Conservation (phyloP, 1,140 invertebrate species). For the Pseudoatta argentina region DNA sequence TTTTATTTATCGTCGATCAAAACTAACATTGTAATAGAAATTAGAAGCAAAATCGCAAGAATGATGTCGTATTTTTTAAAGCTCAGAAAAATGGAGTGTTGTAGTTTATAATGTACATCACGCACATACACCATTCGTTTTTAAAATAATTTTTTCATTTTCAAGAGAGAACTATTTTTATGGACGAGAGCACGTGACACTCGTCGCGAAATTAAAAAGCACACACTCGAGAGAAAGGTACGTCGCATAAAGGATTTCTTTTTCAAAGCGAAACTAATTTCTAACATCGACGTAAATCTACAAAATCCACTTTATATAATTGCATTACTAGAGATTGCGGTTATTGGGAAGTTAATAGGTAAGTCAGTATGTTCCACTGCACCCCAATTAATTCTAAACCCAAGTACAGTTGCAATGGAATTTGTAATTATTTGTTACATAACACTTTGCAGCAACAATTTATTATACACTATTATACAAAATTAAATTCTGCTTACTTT, state of each 20-base stretch:
- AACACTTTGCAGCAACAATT: neutral
- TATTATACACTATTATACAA: neutral
- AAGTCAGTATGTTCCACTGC: neutral
- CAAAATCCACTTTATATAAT: constrained; percentile 2
- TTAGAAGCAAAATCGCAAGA: neutral
- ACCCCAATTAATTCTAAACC: neutral
- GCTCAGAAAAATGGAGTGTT: constrained; percentile 20
- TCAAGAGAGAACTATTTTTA: neutral
- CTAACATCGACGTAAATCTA: neutral
- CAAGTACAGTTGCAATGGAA: neutral
- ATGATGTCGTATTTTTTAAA: neutral
- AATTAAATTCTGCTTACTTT: neutral
- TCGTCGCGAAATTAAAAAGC: neutral
- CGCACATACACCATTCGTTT: neutral
- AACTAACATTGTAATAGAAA: neutral
- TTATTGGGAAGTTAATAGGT: neutral
- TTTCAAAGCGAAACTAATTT: neutral
- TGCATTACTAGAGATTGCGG: neutral
- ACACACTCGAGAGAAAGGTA: neutral
- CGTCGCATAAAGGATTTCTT: neutral
- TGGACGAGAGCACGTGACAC: no score
- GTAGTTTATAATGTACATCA: neutral
- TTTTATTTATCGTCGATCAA: neutral
- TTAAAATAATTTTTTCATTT: neutral
- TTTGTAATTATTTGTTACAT: neutral